Conservation (phyloP, 2,888 invertebrate species). For the Mythimna pallens region DNA sequence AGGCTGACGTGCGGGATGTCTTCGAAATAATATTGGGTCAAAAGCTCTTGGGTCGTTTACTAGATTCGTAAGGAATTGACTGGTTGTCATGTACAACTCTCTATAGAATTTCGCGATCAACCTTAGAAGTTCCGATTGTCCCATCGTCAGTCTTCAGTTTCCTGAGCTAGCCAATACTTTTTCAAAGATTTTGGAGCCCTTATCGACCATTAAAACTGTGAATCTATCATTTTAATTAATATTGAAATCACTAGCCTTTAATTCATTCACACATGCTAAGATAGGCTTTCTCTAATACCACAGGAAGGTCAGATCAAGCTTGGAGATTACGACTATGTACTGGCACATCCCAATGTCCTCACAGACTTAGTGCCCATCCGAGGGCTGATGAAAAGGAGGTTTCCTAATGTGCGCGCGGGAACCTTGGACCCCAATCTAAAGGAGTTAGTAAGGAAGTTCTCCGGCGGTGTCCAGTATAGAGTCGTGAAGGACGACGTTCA, state of each 20-base stretch:
- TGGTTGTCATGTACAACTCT: neutral
- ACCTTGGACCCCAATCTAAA: constrained; percentile 92
- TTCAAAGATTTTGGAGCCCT: neutral
- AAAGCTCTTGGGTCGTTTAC: neutral
- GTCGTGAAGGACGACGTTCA: constrained; percentile 93
- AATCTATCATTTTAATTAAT: too few relatives aligned
- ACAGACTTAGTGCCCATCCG: constrained; percentile 94
- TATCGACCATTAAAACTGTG: neutral
- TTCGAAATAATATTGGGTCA: neutral
- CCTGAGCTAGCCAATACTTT: neutral
- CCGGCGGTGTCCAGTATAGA: constrained; percentile 93
- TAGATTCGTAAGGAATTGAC: neutral
- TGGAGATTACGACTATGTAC: constrained; percentile 93
- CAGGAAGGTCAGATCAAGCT: constrained; percentile 92
- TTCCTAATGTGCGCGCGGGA: constrained; percentile 93
- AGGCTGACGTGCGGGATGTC: neutral
- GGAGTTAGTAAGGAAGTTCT: constrained; percentile 91
- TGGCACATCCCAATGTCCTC: constrained; percentile 95
- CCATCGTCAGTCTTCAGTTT: neutral
- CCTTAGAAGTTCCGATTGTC: neutral
- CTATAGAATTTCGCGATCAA: neutral
- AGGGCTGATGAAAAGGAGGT: constrained; percentile 94
- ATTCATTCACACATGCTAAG: neutral
- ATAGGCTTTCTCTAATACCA: constrained; percentile 11
- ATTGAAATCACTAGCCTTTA: neutral